Evolutionary conservation across 1,140 invertebrate genomes (phyloP).

Genomic region (Octopus bimaculoides): DNA sequence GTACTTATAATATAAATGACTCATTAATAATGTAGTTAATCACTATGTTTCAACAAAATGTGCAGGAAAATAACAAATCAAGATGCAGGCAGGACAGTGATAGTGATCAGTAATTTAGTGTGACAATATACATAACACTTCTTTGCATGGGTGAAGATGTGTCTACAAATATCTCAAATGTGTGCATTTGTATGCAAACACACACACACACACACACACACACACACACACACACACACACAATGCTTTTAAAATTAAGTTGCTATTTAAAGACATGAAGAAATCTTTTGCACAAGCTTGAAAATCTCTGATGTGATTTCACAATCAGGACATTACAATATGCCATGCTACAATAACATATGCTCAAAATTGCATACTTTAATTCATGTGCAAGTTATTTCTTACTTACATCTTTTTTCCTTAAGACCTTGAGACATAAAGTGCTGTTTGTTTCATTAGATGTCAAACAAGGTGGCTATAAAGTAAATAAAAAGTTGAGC

Average conservation of each 20-base stretch:
- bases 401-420: conserved; percentile 9
- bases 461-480: conserved; percentile 9
- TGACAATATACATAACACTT: no score
- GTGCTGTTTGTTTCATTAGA: conserved; percentile 9
- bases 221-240: background rate
- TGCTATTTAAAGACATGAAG: background rate
- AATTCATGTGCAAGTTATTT: conserved; percentile 7
- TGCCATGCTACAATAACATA: conserved; percentile 1
- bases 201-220: background rate
- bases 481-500: background rate
- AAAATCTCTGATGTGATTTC: background rate
- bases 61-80: no score
- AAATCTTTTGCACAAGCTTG: background rate
- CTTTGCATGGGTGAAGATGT: no score
- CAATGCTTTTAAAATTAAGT: background rate
- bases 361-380: background rate
- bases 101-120: no score
- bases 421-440: conserved; percentile 5
- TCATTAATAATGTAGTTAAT: no score
- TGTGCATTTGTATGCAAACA: background rate
- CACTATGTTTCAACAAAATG: no score
- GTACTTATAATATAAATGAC: no score
- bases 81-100: no score
- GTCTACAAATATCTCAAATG: background rate
- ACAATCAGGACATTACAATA: background rate